Conservation (phyloP, 2,888 invertebrate species). For the Autographa pulchrina region DNA sequence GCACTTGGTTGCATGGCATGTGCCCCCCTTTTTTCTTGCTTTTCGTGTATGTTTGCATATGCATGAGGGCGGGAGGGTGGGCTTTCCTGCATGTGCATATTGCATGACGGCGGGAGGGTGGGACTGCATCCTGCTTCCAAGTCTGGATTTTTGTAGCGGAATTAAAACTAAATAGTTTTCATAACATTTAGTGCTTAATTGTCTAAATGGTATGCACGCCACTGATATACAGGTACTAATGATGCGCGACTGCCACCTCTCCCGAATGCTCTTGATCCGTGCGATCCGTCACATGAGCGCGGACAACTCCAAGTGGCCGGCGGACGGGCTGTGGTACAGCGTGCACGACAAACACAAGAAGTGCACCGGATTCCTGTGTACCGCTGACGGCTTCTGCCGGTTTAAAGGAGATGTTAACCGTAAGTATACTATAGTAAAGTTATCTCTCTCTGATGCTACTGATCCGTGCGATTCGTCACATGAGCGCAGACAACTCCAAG, state of each 20-base stretch:
- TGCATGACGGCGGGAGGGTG: too few relatives aligned
- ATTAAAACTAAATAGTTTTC: too few relatives aligned
- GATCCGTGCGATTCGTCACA: slow-evolving; percentile 84
- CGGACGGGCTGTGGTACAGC: slow-evolving; percentile 83
- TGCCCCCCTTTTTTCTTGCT: too few relatives aligned
- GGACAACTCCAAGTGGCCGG: slow-evolving; percentile 80
- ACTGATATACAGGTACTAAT: slow-evolving; percentile 89
- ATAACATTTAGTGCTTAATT: too few relatives aligned
- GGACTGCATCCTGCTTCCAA: too few relatives aligned
- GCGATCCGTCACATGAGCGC: slow-evolving; percentile 85
- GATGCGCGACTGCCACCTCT: slow-evolving; percentile 92
- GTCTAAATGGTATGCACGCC: too few relatives aligned
- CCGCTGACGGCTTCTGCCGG: slow-evolving; percentile 90
- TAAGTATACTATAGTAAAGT: slow-evolving; percentile 67
- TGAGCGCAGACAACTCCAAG: slow-evolving; percentile 79
- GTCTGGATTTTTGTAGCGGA: too few relatives aligned
- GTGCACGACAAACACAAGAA: slow-evolving; percentile 70
- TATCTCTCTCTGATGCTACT: slow-evolving; percentile 90
- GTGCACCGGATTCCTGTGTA: slow-evolving; percentile 93
- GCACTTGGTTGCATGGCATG: too few relatives aligned
- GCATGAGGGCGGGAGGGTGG: too few relatives aligned
- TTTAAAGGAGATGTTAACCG: slow-evolving; percentile 76
- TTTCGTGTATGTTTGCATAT: too few relatives aligned
- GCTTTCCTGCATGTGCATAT: too few relatives aligned
- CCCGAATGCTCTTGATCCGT: slow-evolving; percentile 89